Evolutionary conservation across 1,140 invertebrate species (phyloP).

Genomic region (Brachionus manjavacas): DNA sequence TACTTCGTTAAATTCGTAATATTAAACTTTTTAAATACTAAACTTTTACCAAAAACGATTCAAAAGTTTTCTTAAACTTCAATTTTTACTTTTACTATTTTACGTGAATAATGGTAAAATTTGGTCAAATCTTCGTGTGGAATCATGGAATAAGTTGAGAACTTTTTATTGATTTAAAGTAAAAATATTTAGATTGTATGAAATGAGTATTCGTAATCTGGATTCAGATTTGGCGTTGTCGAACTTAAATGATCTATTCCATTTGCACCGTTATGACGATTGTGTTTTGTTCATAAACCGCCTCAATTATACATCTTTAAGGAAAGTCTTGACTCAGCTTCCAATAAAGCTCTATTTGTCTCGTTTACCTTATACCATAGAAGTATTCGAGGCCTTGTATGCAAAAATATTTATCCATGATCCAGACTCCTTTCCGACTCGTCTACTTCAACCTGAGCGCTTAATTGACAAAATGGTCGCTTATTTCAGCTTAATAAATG

Average conservation of each 20-base stretch:
- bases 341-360: conserved; percentile 18
- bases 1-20: too few species aligned
- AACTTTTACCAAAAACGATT: too few species aligned
- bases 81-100: too few species aligned
- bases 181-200: not conserved
- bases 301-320: not conserved
- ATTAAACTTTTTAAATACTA: too few species aligned
- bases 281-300: conserved; percentile 40
- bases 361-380: conserved; percentile 29
- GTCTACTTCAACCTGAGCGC: conserved; percentile 13
- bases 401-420: conserved; percentile 41
- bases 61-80: too few species aligned
- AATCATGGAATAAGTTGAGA: too few species aligned
- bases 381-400: conserved; percentile 36
- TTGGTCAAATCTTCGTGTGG: too few species aligned
- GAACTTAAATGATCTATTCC: conserved; percentile 24
- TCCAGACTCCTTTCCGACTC: conserved; percentile 31
- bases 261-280: conserved; percentile 38
- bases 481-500: conserved; percentile 13
- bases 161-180: too few species aligned
- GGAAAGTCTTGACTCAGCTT: conserved; percentile 17
- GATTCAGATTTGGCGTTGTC: conserved; percentile 9
- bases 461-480: conserved; percentile 38
- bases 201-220: conserved; percentile 40
- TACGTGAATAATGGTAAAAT: too few species aligned